Base-by-base conservation (phyloP, 2,888 invertebrate genomes). In the Cacoxenus indagator region DNA sequence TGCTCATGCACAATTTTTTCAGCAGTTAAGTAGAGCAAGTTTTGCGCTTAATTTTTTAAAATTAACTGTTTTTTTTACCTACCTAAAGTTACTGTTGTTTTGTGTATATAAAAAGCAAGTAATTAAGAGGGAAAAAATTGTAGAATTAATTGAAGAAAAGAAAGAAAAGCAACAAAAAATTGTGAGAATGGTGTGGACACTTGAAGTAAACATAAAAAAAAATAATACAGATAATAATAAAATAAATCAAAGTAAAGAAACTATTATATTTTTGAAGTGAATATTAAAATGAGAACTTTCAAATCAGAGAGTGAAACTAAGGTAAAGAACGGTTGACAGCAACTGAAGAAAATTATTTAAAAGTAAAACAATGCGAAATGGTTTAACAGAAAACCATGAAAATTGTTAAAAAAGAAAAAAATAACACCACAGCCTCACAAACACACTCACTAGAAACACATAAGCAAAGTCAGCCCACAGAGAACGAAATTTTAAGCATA, bases 341-440 rank as follows among this genome's bases (percentile, higher is more conserved):
- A 69, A 61, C 67, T 57, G 55, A 71, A 74, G 64, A 66, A 59
- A 67, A 65, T 59, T 31, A 69, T 67, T 22, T 4, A 22, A 2
- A 3, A 24, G 19, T 69, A 59, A 61, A 66, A 62, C 37, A 68
- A 62, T 43, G 31, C 43, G 43, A 29, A 57, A 46, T 5, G 57
- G 67, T 70, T 31, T 61, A 67, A 64, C 11, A 27, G 14, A n/a
- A n/a, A n/a, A n/a, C n/a, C n/a, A n/a, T n/a, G n/a, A n/a, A n/a
- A n/a, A n/a, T n/a, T n/a, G n/a, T n/a, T n/a, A n/a, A n/a, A n/a
- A n/a, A n/a, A n/a, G n/a, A 54, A 54, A 27, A 57, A 55, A 66
- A 66, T 31, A n/a, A n/a, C n/a, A n/a, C n/a, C n/a, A n/a, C n/a
- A n/a, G n/a, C n/a, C n/a, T n/a, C n/a, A n/a, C n/a, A n/a, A n/a